Evolutionary conservation across 2,888 invertebrate species (phyloP).

Genomic region (Ophraella communa): DNA sequence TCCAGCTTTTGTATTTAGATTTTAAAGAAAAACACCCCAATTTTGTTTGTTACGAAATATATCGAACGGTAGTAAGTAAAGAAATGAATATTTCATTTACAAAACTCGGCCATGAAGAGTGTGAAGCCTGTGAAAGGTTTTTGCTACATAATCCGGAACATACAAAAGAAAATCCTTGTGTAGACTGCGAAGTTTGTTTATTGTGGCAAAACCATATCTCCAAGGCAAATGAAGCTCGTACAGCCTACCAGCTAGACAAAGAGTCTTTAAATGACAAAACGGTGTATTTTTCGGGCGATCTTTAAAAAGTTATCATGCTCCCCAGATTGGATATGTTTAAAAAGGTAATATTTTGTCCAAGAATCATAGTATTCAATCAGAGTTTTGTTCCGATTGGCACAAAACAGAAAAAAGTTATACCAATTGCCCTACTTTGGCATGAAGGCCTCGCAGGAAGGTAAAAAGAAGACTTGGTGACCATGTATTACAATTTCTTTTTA

Average conservation of each 20-base stretch:
- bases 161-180: no score
- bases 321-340: slow-evolving; percentile 7
- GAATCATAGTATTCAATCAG: neutral
- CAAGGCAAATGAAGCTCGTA: neutral
- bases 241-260: neutral
- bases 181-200: no score
- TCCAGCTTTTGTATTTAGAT: no score
- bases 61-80: slow-evolving; percentile 3
- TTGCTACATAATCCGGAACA: no score
- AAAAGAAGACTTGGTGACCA: neutral
- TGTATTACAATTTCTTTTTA: neutral
- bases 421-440: neutral
- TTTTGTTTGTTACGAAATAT: slow-evolving; percentile 7
- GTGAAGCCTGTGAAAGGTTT: no score
- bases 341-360: neutral
- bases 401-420: neutral
- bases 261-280: neutral
- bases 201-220: neutral
- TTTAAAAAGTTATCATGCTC: no score
- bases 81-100: no score
- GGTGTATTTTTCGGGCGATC: neutral
- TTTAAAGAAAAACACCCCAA: neutral
- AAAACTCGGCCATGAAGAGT: no score
- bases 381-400: neutral
- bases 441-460: slow-evolving; percentile 7